Base-by-base conservation (phyloP, 2,888 invertebrate species). In the Lymantria dispar region DNA sequence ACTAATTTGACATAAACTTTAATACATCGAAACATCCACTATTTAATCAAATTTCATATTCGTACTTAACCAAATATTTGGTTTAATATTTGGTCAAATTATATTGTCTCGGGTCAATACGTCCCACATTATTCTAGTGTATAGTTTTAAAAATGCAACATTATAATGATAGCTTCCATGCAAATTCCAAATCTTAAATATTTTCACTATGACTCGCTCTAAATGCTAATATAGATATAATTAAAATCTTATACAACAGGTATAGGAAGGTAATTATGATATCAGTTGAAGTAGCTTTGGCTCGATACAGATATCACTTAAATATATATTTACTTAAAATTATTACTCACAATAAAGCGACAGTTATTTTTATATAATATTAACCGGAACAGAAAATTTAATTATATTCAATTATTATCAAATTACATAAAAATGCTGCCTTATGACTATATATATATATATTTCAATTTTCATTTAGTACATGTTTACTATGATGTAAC, bases 61-160 rank as follows among this genome's bases (percentile, higher is more conserved):
- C 71, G 73, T 73, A 76, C 74, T 74, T 80, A 80, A 81, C 85
- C 85, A 87, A 87, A 85, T 78, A 87, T 84, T 85, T 80, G 81
- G 80, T 75, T 68, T 55, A 81, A 83, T 78, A 86, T 85, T 87
- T 88, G 86, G 85, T 88, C 85, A 78, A 80, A 77, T 80, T 78
- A 87, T 90, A 90, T 88, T 90, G 89, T 90, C 89, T 77, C 68
- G 76, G 77, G 76, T 74, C 58, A 68, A 73, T 76, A 62, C 61
- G 66, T 65, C 78, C 74, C 78, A 68, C 63, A 58, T 75, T 65
- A 70, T 52, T 57, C 69, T 66, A 68, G 50, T 8, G 62, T 72
- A 74, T 58, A 64, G 65, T 65, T 70, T 72, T 67, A 63, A 72
- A 71, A 71, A 70, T 64, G 66, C 62, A 67, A 70, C 66, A 61